Conservation (phyloP, 2,113 vertebrate species). For the Hylia prasina region DNA sequence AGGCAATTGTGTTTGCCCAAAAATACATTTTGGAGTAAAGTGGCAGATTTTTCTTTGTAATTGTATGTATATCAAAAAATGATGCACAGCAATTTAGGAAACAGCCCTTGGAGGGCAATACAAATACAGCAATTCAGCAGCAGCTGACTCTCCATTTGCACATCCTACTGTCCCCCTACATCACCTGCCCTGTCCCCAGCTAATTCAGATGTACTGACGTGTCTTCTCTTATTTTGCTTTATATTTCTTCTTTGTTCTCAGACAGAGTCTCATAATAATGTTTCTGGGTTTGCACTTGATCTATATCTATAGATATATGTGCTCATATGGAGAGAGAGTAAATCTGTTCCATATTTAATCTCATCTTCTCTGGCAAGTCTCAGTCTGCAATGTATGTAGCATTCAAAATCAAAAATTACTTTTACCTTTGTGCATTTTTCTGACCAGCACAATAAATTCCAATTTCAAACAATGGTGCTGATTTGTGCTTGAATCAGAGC, state of each 20-base stretch:
- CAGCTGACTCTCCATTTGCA: neutral
- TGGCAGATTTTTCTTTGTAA: neutral
- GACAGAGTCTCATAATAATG: neutral
- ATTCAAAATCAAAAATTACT: neutral
- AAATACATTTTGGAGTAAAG: neutral
- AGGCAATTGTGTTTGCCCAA: neutral
- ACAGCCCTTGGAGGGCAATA: neutral
- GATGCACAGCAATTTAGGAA: neutral
- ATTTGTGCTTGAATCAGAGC: neutral
- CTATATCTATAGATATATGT: neutral
- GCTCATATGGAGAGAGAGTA: neutral
- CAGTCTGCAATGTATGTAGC: neutral
- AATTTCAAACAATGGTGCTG: neutral
- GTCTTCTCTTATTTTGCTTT: neutral
- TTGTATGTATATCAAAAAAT: neutral
- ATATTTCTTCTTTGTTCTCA: neutral
- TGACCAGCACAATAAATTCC: neutral
- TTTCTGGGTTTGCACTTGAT: neutral
- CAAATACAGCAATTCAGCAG: neutral
- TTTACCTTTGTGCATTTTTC: neutral
- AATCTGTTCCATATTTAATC: neutral
- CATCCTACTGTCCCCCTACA: neutral
- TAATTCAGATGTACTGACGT: neutral
- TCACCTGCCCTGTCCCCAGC: accelerated
- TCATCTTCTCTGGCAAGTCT: neutral